Conservation (phyloP, 2,113 vertebrate species). For the Varanus komodoensis region DNA sequence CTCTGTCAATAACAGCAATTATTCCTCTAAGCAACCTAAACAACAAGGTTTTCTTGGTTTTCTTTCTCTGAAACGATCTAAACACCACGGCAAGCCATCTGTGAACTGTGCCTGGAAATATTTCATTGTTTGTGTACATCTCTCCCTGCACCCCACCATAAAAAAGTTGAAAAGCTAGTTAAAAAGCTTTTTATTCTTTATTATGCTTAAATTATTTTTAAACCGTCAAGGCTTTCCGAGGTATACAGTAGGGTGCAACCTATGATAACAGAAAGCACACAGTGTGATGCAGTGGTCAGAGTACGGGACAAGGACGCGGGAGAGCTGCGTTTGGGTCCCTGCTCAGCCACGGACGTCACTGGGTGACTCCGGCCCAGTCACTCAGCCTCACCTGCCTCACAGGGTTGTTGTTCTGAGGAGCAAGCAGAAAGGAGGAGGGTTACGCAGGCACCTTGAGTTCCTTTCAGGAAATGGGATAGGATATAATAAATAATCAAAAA, state of each 20-base stretch:
- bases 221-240: conserved; percentile 16
- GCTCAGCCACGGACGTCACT: too few relatives aligned
- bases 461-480: too few relatives aligned
- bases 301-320: too few relatives aligned
- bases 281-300: too few relatives aligned
- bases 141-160: neutral
- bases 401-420: too few relatives aligned
- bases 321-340: too few relatives aligned
- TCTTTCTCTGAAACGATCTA: conserved; percentile 11
- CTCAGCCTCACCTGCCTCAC: too few relatives aligned
- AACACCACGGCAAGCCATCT: conserved; percentile 49
- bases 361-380: too few relatives aligned
- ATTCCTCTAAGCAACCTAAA: conserved; percentile 46
- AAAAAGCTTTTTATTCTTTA: neutral
- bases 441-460: too few relatives aligned
- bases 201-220: neutral
- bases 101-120: conserved; percentile 37
- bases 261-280: too few relatives aligned
- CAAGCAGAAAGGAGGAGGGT: too few relatives aligned
- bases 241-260: neutral
- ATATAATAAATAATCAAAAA: too few relatives aligned
- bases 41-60: conserved; percentile 30
- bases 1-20: conserved; percentile 32
- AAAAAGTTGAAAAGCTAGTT: neutral
- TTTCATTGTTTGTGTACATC: conserved; percentile 27